Evolutionary conservation across 2,113 vertebrate genomes (phyloP), one percentile per base, ranked within the genome.

Genomic region (Cynoglossus semilaevis): DNA sequence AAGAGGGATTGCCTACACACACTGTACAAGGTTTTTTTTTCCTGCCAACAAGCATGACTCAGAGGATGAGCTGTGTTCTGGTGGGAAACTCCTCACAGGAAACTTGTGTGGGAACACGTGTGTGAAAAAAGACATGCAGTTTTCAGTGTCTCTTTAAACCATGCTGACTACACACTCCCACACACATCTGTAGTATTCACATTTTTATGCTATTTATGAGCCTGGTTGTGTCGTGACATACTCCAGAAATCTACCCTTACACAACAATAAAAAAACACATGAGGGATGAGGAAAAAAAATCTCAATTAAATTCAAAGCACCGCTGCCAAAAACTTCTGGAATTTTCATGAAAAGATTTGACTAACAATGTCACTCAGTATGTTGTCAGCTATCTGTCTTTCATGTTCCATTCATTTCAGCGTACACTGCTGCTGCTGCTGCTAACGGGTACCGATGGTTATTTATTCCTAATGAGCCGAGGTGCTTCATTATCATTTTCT

Each of bases 51-150:
- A 67, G 48, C 64, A 45, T 88, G 88, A 87, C 52, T 86, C 89
- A 84, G 69, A 80, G 63, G 70, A 81, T 81, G 80, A 79, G 67
- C 64, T 40, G 70, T n/a, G 61, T 46, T 74, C 51, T 81, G n/a
- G 68, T 72, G 74, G 57, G 72, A 76, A 80, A 77, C 58, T 79
- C 63, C 63, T 57, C 49, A 45, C 60, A 63, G 63, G 57, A 71
- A 66, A 50, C 4, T 18, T 63, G 73, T 74, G 79, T 83, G 70
- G 80, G 76, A 29, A 29, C 22, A 29, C 22, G 44, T 16, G 18
- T 65, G 50, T 37, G 29, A 63, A 47, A 54, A 54, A 54, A 58
- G 38, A 41, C 38, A 41, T 41, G 4, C 22, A 35, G 38, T 45
- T 7, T 15, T 53, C 19, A 43, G 36, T 18, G 46, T 37, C 19